These are phyloP conservation scores for Hofmannophila pseudospretella DNA, from an alignment of 2,888 invertebrate genomes.

Conservation along the genomic window DNA sequence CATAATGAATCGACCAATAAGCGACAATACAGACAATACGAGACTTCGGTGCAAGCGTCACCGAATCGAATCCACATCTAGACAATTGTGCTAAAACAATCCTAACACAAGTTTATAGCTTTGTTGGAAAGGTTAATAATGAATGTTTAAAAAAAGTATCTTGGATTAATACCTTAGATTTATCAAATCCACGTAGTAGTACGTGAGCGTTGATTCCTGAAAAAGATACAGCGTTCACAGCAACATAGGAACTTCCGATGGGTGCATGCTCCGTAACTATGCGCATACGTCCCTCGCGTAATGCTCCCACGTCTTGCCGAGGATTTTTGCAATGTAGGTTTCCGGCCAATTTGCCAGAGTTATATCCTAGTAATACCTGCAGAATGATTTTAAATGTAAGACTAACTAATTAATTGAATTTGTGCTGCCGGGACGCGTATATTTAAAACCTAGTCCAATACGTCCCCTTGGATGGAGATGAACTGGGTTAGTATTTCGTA, in stretches of 20 bases:
- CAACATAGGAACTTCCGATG: too few relatives aligned
- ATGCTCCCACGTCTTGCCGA: conserved; percentile 60
- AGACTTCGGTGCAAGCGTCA: too few relatives aligned
- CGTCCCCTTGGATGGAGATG: background rate
- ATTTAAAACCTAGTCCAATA: background rate
- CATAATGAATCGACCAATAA: too few relatives aligned
- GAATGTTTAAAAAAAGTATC: too few relatives aligned
- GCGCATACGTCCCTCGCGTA: conserved; percentile 70
- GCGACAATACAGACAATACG: too few relatives aligned
- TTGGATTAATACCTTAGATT: conserved; percentile 56
- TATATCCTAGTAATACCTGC: conserved; percentile 75
- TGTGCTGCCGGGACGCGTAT: background rate
- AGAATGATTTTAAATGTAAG: background rate
- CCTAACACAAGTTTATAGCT: too few relatives aligned
- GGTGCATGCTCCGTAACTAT: conserved; percentile 79
- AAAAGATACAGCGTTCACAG: conserved; percentile 49
- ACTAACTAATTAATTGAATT: too few relatives aligned
- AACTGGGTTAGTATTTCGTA: background rate
- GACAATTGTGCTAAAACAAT: too few relatives aligned
- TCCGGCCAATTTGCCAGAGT: conserved; percentile 79
- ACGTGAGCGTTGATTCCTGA: conserved; percentile 52
- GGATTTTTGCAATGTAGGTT: conserved; percentile 78
- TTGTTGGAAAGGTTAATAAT: too few relatives aligned
- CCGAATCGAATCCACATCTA: too few relatives aligned
- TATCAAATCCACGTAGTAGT: conserved; percentile 44